Base-by-base conservation (phyloP, 2,888 invertebrate genomes). In the Erebia aethiops region DNA sequence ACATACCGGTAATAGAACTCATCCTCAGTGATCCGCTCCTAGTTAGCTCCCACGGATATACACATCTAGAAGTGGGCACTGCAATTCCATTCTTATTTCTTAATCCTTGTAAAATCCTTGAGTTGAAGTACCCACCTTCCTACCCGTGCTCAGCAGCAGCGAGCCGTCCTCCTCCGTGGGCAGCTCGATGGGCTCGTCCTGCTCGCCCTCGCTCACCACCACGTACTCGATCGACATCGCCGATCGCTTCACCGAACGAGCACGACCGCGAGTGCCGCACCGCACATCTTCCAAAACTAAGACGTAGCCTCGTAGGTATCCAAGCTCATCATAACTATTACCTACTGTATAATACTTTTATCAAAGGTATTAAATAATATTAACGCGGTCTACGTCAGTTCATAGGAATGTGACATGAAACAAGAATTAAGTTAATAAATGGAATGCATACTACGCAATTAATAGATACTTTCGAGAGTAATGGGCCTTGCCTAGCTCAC, bases 141-240 rank as follows among this genome's bases (percentile, higher is more conserved):
- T 21, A 21, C 26, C 86, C 13, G 91, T 98, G 98, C 94, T 99
- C 97, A 79, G 97, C 97, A 84, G 97, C 95, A 82, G 97, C 96
- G 88, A 97, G 78, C 97, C 97, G 94, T 99, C 99, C 82, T 98
- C 98, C 89, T 99, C 99, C 56, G 97, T 96, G 11, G 99, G 99
- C 83, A 99, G 93, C 92, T 99, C 99, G 84, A 99, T 98, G 67
- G 98, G 97, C 91, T 99, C 99, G 82, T 98, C 98, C 79, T 97
- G 97, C 94, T 99, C 99, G 87, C 98, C 98, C 93, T 99, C 99
- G 80, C 98, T 97, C 77, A 99, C 98, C 95, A 98, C 98, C 87
- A 98, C 96, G 89, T 95, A 96, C 84, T 94, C 86, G 81, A 83
- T 86, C 80, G 91, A 91, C 92, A 92, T 92, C 79, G 82, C 88